Base-by-base conservation (phyloP, 2,888 invertebrate species). In the Ligdia adustata region DNA sequence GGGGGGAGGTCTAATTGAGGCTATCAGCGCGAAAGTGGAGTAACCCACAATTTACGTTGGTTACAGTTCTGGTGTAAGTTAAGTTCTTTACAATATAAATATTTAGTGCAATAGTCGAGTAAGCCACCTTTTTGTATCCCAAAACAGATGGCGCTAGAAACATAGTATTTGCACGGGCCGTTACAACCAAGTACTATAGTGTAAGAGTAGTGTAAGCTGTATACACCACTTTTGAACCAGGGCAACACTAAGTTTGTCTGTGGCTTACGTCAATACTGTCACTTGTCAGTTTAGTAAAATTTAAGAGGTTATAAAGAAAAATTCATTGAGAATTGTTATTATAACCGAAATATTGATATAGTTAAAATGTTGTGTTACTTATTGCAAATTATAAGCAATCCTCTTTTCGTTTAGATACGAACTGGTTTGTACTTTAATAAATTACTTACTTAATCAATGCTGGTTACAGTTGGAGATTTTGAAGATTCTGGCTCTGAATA, bases 141-240 rank as follows among this genome's bases (percentile, higher is more conserved):
- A 24, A 7, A 11, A 37, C 22, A 20, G 24, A 24, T 24, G 22
- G 37, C 24, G 24, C 14, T 24, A 24, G 24, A 37, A 37, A 40
- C 40, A 40, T 40, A 31, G 41, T 41, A 32, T 27, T 39, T 29
- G 41, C 41, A 41, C 41, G 22, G 41, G 32, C 22, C 41, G 29
- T 18, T 18, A 29, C 9, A 16, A 29, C 28, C 20, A 28, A 29
- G 20, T 29, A 20, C 29, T 29, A 29, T 41, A 41, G 41, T 31
- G 41, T 32, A 41, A 41, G 32, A 41, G 20, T 41, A 13, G 41
- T 41, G 41, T 41, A 41, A 41, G 41, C 41, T 32, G 32, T 24
- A 41, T 41, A 41, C 13, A n/a, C 13, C 29, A 29, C 6, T 13
- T 11, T 29, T 29, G 12, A 11, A 12, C 7, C 5, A 16, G 16